phyloP scores from a whole-genome alignment of 2,797 vertebrate genomes.

The Anabacerthia variegaticeps region DNA sequence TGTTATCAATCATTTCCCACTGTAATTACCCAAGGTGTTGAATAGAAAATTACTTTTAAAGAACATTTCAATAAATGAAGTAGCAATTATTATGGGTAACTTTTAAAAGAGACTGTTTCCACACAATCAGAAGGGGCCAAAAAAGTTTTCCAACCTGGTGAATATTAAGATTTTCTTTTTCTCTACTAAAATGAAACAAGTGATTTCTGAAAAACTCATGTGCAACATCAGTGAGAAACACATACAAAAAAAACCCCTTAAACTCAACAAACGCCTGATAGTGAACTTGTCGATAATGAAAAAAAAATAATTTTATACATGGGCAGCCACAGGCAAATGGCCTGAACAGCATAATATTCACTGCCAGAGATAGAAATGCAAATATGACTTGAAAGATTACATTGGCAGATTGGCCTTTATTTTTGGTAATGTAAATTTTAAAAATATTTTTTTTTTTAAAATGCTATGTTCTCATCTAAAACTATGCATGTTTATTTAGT shows the following conservation, averaged over 20 bases:
- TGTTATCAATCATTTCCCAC: constrained; percentile 58
- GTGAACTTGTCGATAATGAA: not conserved
- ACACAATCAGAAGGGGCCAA: not conserved
- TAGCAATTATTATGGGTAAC: constrained; percentile 25
- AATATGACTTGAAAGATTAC: fast-evolving
- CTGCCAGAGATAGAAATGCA: not conserved
- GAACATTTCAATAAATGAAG: constrained; percentile 33
- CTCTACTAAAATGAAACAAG: not conserved
- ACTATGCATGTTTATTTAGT: not conserved
- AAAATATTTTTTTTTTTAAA: not conserved
- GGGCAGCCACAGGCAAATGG: not conserved
- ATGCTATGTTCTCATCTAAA: not conserved
- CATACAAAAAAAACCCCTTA: not conserved
- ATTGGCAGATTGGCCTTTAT: not conserved
- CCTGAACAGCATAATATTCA: not conserved
- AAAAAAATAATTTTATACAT: not conserved
- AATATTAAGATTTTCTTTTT: not conserved
- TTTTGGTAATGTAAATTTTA: not conserved
- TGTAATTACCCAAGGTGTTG: constrained; percentile 57
- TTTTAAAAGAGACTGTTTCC: not conserved
- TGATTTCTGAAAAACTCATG: not conserved
- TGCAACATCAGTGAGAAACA: not conserved
- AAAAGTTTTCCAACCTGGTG: not conserved
- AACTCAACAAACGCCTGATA: not conserved
- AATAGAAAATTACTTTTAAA: constrained; percentile 63